Percentiles rank a stretch among this genome's conserved stretches.
Evolutionary conservation across 2,113 vertebrate genomes (phyloP).

Genomic region (Arizona elegans): DNA sequence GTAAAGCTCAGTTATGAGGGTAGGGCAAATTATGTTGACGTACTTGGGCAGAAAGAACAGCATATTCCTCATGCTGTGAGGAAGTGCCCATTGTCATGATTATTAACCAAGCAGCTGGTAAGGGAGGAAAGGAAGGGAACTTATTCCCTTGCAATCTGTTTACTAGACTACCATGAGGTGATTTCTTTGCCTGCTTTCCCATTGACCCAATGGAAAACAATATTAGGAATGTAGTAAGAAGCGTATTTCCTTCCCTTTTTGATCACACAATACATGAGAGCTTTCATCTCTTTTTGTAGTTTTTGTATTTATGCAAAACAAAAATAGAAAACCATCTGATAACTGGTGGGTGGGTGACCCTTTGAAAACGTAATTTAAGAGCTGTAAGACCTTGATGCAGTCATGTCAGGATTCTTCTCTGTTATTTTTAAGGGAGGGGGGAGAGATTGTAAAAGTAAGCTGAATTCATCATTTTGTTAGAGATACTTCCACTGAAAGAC

Average conservation of each 20-base stretch:
- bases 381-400: not conserved
- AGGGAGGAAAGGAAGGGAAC: not conserved
- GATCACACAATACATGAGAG: not conserved
- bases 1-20: not conserved
- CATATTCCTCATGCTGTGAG: not conserved
- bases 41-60: not conserved
- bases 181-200: not conserved
- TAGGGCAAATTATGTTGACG: not conserved
- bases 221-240: not conserved
- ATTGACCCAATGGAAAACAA: not conserved
- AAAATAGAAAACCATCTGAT: not conserved
- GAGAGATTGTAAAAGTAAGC: not conserved
- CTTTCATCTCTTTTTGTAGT: not conserved
- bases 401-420: not conserved
- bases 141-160: not conserved
- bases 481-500: not conserved
- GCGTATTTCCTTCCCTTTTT: not conserved
- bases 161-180: not conserved
- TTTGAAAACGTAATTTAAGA: not conserved
- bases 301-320: not conserved
- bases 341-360: not conserved
- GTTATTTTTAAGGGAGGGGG: not conserved
- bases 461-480: not conserved
- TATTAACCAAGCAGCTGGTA: not conserved
- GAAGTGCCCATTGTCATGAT: not conserved